Evolutionary conservation across 2,113 vertebrate genomes (phyloP), one percentile per base, ranked within the genome.

Genomic region (Eurystomus gularis): DNA sequence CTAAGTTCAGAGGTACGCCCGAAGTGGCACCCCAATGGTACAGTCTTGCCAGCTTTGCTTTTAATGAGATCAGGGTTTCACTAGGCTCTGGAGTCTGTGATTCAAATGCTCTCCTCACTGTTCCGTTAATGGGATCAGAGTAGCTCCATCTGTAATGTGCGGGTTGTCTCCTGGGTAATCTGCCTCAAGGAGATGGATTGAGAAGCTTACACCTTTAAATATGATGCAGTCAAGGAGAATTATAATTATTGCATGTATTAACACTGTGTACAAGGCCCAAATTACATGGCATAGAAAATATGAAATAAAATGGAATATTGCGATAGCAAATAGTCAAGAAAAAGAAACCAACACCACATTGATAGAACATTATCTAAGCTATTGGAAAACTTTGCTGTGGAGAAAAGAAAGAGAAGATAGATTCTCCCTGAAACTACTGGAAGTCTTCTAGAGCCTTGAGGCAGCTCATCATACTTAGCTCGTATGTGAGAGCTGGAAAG

Each of bases 181-280:
- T 96, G 95, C 96, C 94, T 97, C 90, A 97, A 96, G 96, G 96
- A 97, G 96, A 95, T 90, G 90, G 93, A 93, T 73, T 96, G 94
- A 97, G 96, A 94, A 95, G 91, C 95, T 95, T 97, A 96, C 94
- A 97, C 93, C 96, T 97, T 97, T 97, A 97, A 97, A 96, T 96
- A 97, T 97, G 94, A 97, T 96, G 93, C 96, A 97, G 96, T 97
- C 92, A 97, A 97, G 96, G 95, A 96, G 96, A 97, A 97, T 97
- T 95, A 97, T 97, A 97, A 97, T 97, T 97, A 97, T 97, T 96
- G 96, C 94, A 97, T 97, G 96, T 96, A 96, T 97, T 96, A 97
- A 92, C 83, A 92, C 66, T 75, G 66, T 91, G 90, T 93, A 94
- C 84, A 90, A 90, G 91, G 73, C 92, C 88, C 57, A 96, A 94